phyloP scores from a whole-genome alignment of 1,140 invertebrate genomes.

The Leptoteleia sp. region DNA sequence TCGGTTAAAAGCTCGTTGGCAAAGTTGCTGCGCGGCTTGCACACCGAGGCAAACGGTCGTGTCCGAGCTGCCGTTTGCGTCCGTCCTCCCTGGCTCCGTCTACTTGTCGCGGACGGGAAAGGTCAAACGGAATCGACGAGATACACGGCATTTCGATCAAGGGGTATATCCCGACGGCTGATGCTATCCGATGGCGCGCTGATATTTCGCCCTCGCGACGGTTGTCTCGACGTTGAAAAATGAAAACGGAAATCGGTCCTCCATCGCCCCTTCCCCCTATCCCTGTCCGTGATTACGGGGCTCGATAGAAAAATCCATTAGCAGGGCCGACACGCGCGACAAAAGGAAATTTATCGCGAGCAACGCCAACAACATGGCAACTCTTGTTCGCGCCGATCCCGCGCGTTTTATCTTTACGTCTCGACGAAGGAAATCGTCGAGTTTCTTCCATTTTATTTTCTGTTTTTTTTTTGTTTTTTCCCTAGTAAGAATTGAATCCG shows the following conservation, averaged over 20 bases:
- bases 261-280: too few species aligned
- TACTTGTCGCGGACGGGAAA: constrained; percentile 53
- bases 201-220: too few species aligned
- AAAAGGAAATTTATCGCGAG: constrained; percentile 44
- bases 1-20: constrained; percentile 71
- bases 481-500: too few species aligned
- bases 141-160: constrained; percentile 47
- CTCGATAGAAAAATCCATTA: constrained; percentile 51
- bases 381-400: neutral
- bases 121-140: constrained; percentile 50
- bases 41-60: constrained; percentile 31
- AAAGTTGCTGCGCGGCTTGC: constrained; percentile 63
- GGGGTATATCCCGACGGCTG: too few species aligned
- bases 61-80: constrained; percentile 55
- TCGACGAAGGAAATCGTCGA: too few species aligned
- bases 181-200: too few species aligned
- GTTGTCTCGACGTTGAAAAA: constrained; percentile 51
- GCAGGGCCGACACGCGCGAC: constrained; percentile 10
- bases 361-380: constrained; percentile 4
- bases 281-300: constrained; percentile 20
- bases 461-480: too few species aligned
- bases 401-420: too few species aligned
- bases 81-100: constrained; percentile 44
- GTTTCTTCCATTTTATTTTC: too few species aligned
- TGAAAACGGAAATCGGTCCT: constrained; percentile 42